Evolutionary conservation across 1,140 invertebrate genomes (phyloP), one percentile per base, ranked within the genome.

Genomic region (Neodiprion pinetum): DNA sequence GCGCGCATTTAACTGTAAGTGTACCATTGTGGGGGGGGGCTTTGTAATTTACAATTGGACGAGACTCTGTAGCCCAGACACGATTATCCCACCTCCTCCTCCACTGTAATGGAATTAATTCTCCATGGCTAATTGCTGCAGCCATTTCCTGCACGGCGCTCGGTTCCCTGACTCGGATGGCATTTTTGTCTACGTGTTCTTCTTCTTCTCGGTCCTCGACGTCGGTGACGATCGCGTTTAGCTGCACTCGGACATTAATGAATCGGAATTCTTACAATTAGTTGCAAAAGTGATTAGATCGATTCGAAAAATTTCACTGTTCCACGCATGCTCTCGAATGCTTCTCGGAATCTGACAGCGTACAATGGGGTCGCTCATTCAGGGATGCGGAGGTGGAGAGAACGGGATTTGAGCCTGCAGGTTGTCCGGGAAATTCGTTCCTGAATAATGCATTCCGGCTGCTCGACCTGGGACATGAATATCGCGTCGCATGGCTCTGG

Each of bases 361-460:
- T 79, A 73, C 69, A 79, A 79, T 71, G 53, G 72, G 70, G 21
- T 72, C 21, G 17, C 48, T 61, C 48, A 66, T 74, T 50, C 70
- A 61, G 67, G 72, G 70, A 70, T 68, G 70, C 77, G 17, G 73
- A 40, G 14, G 5, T 7, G 61, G 61, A 66, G 61, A 5, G 14
- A 66, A 70, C 69, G 74, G 68, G 73, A 67, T 72, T n/a, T 47
- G 65, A 49, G 48, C 48, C n/a, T 48, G 76, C 23, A 68, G 67
- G 70, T 23, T 28, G 10, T 66, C n/a, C 28, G 28, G 71, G 73
- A 66, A 71, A 78, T 80, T 80, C 76, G 76, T 77, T 82, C 80
- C 77, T 85, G 84, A 84, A 85, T 85, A 85, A 85, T 85, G 81
- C 82, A 84, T 82, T 76, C 78, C 76, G 81, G 80, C 78, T 40